phyloP scores from a whole-genome alignment of 2,888 invertebrate genomes.

The Phrixothrix hirtus region DNA sequence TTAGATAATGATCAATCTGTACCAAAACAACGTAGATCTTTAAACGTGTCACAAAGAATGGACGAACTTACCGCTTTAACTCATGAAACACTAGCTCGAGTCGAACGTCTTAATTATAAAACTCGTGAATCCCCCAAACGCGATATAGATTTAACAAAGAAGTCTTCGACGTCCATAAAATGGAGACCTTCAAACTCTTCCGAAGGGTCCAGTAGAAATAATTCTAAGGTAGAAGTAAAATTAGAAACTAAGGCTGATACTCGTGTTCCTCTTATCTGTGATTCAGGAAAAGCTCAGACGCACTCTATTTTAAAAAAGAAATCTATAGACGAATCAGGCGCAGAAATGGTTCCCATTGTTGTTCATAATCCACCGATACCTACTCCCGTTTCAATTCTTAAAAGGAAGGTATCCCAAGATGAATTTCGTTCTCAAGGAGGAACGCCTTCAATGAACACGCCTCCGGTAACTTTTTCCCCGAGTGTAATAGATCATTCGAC shows the following conservation, averaged over 20 bases:
- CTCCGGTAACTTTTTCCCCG: constrained; percentile 81
- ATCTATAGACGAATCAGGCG: constrained; percentile 57
- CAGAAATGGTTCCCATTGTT: constrained; percentile 30
- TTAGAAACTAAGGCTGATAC: constrained; percentile 20
- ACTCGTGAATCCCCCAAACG: constrained; percentile 40
- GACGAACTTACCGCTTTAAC: constrained; percentile 68
- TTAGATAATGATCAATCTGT: constrained; percentile 3
- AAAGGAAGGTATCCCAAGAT: constrained; percentile 60
- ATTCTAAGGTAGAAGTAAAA: constrained; percentile 9
- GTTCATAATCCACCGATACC: constrained; percentile 35
- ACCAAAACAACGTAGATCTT: constrained; percentile 13
- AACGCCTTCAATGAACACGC: constrained; percentile 56
- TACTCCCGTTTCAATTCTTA: constrained; percentile 62
- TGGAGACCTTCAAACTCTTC: constrained; percentile 11
- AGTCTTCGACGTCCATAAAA: constrained; percentile 9
- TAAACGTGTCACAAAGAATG: constrained; percentile 61
- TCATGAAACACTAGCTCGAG: constrained; percentile 68
- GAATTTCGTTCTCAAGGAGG: constrained; percentile 51
- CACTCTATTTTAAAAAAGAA: constrained; percentile 72
- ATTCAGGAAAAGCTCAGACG: constrained; percentile 13
- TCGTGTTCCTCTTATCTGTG: constrained; percentile 20
- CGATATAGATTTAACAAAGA: constrained; percentile 21
- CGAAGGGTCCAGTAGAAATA: constrained; percentile 14
- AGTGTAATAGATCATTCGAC: constrained; percentile 71
- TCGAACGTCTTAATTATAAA: constrained; percentile 64